A percentile compares a stretch with the other conserved stretches of the same genome.
Conservation (phyloP, 2,888 invertebrate genomes). For the Sminthurinus aureus region DNA sequence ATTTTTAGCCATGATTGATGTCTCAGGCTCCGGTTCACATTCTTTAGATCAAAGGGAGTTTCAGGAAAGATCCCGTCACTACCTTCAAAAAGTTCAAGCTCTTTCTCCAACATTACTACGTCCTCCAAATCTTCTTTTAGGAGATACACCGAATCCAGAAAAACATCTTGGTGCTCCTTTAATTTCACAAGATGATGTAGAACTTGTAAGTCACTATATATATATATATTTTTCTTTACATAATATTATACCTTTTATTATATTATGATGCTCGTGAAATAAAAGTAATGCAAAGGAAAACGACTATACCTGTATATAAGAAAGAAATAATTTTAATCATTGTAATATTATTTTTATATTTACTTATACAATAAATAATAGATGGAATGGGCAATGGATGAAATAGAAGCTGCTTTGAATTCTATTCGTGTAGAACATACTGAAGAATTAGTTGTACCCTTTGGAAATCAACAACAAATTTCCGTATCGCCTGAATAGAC, state of each 20-base stretch:
- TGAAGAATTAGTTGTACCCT: constrained; percentile 59
- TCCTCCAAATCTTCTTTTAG: constrained; percentile 51
- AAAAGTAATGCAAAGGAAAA: no score
- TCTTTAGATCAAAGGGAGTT: constrained; percentile 59
- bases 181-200: constrained; percentile 57
- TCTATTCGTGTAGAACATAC: constrained; percentile 58
- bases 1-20: constrained; percentile 60
- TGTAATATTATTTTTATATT: constrained; percentile 33
- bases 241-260: neutral
- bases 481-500: constrained; percentile 45
- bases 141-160: constrained; percentile 59
- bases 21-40: constrained; percentile 58
- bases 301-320: no score
- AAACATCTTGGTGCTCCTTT: constrained; percentile 57
- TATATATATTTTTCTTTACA: neutral
- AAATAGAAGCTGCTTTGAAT: constrained; percentile 56
- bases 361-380: constrained; percentile 31
- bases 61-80: constrained; percentile 58
- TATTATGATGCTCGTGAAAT: neutral
- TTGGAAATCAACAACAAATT: constrained; percentile 49
- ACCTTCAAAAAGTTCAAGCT: constrained; percentile 56
- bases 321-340: neutral
- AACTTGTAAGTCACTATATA: constrained; percentile 55
- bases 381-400: constrained; percentile 59
- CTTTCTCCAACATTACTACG: constrained; percentile 54